A percentile compares a stretch with the other conserved stretches of the same genome.
Evolutionary conservation across 2,888 invertebrate genomes (phyloP).

Genomic region (Stictocephala bisonia): DNA sequence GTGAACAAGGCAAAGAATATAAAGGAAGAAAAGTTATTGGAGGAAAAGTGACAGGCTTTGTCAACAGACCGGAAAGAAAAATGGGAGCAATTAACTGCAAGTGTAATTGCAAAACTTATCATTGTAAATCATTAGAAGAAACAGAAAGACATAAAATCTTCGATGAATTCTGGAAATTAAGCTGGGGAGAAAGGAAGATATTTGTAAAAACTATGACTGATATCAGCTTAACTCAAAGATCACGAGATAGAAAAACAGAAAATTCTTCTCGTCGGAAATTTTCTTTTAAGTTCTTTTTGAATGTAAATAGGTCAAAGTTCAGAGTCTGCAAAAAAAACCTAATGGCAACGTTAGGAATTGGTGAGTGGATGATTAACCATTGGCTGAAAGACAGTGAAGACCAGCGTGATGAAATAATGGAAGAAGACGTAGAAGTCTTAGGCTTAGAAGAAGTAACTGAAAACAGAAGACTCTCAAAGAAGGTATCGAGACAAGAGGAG

Average conservation of each 20-base stretch:
- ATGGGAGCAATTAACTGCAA: slow-evolving; percentile 17
- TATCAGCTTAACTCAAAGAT: slow-evolving; percentile 9
- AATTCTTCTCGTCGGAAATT: slow-evolving; percentile 31
- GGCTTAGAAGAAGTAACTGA: slow-evolving; percentile 25
- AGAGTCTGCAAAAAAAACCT: slow-evolving; percentile 41
- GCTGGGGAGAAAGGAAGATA: slow-evolving; percentile 41
- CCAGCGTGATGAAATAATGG: not conserved
- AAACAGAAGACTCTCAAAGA: slow-evolving; percentile 17
- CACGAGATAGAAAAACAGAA: slow-evolving; percentile 1
- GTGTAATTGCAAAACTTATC: slow-evolving; percentile 22
- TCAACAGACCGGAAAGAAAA: not conserved
- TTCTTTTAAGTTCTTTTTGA: slow-evolving; percentile 37
- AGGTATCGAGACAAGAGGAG: slow-evolving; percentile 19
- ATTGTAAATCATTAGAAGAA: not conserved
- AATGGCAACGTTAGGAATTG: slow-evolving; percentile 26
- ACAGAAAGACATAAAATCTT: slow-evolving; percentile 34
- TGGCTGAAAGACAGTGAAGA: slow-evolving; percentile 16
- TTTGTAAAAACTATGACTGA: slow-evolving; percentile 27
- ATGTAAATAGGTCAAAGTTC: slow-evolving; percentile 23
- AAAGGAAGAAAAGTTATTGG: slow-evolving; percentile 12
- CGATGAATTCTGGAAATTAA: slow-evolving; percentile 28
- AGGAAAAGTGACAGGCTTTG: slow-evolving; percentile 22
- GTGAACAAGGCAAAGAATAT: slow-evolving; percentile 25
- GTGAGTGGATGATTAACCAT: slow-evolving; percentile 41
- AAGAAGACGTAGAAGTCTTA: not conserved